Conservation (phyloP, 53 echinoderm and acorn worm genomes). For the Apostichopus leukothele region DNA sequence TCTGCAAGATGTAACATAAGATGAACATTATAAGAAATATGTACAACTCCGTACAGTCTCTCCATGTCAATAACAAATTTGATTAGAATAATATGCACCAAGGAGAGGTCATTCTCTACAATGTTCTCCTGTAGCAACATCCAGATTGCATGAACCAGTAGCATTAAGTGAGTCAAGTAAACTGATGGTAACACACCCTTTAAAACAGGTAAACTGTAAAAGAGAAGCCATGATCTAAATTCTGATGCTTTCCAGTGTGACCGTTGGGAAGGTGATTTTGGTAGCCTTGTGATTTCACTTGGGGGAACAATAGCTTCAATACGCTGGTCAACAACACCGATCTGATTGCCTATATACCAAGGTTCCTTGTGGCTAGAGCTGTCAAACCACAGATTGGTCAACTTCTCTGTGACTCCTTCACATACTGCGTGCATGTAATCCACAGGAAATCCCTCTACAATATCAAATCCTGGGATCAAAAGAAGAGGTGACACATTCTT, state of each 20-base stretch:
- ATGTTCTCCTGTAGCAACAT: slow-evolving; percentile 37
- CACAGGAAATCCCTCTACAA: slow-evolving; percentile 38
- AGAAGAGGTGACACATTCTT: slow-evolving; percentile 34
- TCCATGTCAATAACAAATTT: slow-evolving; percentile 46
- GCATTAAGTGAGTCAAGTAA: slow-evolving; percentile 45
- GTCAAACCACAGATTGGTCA: slow-evolving; percentile 46
- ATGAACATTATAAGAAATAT: slow-evolving; percentile 56
- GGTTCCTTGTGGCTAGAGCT: slow-evolving; percentile 4
- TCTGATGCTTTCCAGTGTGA: slow-evolving; percentile 64
- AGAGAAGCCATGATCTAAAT: slow-evolving; percentile 53
- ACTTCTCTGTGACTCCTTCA: slow-evolving; percentile 29
- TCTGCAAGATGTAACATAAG: slow-evolving; percentile 56
- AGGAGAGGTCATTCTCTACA: not conserved
- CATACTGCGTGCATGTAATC: slow-evolving; percentile 47
- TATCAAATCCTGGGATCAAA: slow-evolving; percentile 31
- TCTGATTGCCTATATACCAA: slow-evolving; percentile 12
- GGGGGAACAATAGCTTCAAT: slow-evolving; percentile 38
- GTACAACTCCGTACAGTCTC: slow-evolving; percentile 27
- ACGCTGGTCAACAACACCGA: not conserved
- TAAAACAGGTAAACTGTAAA: slow-evolving; percentile 51
- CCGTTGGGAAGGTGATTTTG: slow-evolving; percentile 37
- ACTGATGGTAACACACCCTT: slow-evolving; percentile 26
- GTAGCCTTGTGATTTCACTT: slow-evolving; percentile 50
- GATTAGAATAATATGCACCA: too few species aligned
- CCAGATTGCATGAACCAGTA: slow-evolving; percentile 40